Percentiles rank a stretch among this genome's conserved stretches.
Conservation (phyloP, 2,888 invertebrate genomes). For the Allophyes oxyacanthae region DNA sequence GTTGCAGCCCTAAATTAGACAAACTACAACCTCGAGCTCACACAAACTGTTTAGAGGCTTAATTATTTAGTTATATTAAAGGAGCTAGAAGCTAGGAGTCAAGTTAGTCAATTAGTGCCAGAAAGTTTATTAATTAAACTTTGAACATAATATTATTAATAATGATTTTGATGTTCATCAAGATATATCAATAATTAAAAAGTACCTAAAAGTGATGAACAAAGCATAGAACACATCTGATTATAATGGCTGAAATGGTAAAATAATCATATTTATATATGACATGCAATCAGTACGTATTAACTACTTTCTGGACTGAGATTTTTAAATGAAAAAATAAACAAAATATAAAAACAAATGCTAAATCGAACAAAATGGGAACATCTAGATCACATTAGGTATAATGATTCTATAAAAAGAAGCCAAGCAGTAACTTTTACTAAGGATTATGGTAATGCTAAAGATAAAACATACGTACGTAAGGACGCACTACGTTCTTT, state of each 20-base stretch:
- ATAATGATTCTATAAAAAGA: not conserved
- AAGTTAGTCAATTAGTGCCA: constrained; percentile 23
- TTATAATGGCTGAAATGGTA: too few relatives aligned
- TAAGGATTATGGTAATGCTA: constrained; percentile 6
- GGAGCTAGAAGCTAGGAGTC: constrained; percentile 19
- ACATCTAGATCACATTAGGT: too few relatives aligned
- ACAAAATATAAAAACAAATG: too few relatives aligned
- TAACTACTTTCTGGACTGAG: too few relatives aligned
- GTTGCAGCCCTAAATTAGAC: constrained; percentile 51
- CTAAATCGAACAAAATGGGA: too few relatives aligned
- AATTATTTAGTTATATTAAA: constrained; percentile 50
- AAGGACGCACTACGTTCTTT: constrained; percentile 3
- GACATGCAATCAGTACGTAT: too few relatives aligned
- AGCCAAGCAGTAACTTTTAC: not conserved
- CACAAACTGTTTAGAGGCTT: constrained; percentile 37
- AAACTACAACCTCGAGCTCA: constrained; percentile 38
- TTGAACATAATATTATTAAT: not conserved
- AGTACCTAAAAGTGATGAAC: not conserved
- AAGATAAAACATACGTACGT: constrained; percentile 11
- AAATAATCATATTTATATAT: too few relatives aligned
- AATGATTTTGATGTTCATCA: too few relatives aligned
- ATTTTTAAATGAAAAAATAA: too few relatives aligned
- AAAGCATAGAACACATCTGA: not conserved
- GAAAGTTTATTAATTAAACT: constrained; percentile 36
- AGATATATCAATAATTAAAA: too few relatives aligned